Conservation (phyloP, 2,113 vertebrate genomes). For the Lepus americanus region DNA sequence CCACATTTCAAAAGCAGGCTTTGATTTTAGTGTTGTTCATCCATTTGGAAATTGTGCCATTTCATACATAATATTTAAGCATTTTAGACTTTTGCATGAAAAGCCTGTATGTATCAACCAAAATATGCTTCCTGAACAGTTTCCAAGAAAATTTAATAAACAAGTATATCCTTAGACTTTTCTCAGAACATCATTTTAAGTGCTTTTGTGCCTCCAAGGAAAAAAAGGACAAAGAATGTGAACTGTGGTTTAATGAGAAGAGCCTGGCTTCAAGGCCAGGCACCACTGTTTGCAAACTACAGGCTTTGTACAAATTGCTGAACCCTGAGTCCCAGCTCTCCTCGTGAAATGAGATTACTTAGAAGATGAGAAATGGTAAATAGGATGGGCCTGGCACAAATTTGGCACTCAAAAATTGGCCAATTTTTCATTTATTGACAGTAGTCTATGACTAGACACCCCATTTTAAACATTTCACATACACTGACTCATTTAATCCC, state of each 20-base stretch:
- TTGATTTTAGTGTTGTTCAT: background rate
- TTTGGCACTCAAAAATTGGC: background rate
- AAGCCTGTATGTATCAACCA: background rate
- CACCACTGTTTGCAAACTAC: background rate
- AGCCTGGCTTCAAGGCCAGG: background rate
- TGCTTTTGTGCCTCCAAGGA: background rate
- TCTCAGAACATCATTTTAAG: conserved; percentile 34
- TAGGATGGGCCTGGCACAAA: background rate
- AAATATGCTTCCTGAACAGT: background rate
- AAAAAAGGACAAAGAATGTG: conserved; percentile 14
- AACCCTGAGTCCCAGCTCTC: background rate
- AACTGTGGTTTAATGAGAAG: background rate
- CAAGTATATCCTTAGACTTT: background rate
- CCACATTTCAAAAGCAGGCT: background rate
- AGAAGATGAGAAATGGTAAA: background rate
- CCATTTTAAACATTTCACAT: background rate
- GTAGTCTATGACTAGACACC: background rate
- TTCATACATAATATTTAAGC: conserved; percentile 9
- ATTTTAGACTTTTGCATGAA: background rate
- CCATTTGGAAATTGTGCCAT: background rate
- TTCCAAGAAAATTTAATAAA: conserved; percentile 16
- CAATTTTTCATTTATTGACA: background rate
- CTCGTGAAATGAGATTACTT: background rate
- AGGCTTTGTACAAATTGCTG: background rate
- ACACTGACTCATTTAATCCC: background rate